Base-by-base conservation (phyloP, 2,888 invertebrate genomes). In the Xestia ashworthii region DNA sequence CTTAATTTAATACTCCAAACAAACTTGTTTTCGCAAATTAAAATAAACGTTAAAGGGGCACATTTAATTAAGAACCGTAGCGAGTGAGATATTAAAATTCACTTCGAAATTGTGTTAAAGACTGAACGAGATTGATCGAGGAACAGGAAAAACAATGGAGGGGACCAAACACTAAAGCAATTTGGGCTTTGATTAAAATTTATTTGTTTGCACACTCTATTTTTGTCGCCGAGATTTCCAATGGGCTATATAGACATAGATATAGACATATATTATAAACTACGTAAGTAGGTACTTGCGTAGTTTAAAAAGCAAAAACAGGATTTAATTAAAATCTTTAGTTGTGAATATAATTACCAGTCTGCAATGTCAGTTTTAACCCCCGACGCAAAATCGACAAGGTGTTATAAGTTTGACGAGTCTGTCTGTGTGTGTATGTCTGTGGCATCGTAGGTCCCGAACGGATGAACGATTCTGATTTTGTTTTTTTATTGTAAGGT, bases 161-260 rank as follows among this genome's bases (percentile, higher is more conserved):
- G 70, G 83, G 82, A 85, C 84, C 88, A 89, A 93, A 91, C 89
- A 91, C 86, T 88, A 81, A 92, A 93, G 93, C 92, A 93, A 95
- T 95, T 95, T 92, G 89, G 91, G 83, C 90, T 87, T 90, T 94
- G 94, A 95, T 95, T 94, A 92, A 94, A 95, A 95, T 95, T 93
- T 94, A 95, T 95, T 95, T 94, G 94, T 93, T 90, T 90, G 82
- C 83, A 87, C 86, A 88, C 89, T 90, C 90, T 92, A 91, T 92
- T 92, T 92, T 89, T 90, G 90, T 90, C 89, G 81, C 83, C 77
- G 88, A 85, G 88, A 89, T 87, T 88, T 80, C 78, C 83, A 87
- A 82, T 79, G 32, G 32, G 32, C 32, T 32, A 2, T 32, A 32
- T 32, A 32, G 32, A 32, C 32, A 32, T 32, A 32, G 32, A 32